Evolutionary conservation across 2,113 vertebrate genomes (phyloP).

Genomic region (Amia ocellicauda): DNA sequence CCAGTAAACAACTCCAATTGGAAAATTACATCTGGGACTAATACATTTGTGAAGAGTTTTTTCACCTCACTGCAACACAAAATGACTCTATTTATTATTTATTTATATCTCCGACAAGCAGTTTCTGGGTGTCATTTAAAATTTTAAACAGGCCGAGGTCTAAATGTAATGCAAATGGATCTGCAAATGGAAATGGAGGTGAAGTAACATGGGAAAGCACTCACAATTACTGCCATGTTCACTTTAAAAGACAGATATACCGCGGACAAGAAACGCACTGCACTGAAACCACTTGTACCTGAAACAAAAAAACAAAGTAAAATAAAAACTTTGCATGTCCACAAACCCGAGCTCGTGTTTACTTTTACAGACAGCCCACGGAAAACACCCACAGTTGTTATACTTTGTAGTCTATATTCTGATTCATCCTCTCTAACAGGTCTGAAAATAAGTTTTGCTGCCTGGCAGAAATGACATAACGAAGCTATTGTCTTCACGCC

Average conservation of each 20-base stretch:
- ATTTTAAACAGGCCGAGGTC: not conserved
- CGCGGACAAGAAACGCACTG: not conserved
- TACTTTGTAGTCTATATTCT: no score
- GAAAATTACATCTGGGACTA: no score
- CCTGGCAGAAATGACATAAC: not conserved
- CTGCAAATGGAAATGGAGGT: not conserved
- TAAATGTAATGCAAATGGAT: not conserved
- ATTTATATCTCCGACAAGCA: not conserved
- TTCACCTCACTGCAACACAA: no score
- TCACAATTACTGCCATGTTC: not conserved
- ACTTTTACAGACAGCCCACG: not conserved
- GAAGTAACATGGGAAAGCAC: not conserved
- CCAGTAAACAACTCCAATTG: no score
- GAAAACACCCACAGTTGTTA: no score
- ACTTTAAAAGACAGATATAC: not conserved
- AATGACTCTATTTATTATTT: no score
- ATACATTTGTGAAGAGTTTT: no score
- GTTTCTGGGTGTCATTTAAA: not conserved
- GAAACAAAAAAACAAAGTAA: not conserved
- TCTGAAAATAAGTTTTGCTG: no score
- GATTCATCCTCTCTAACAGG: no score
- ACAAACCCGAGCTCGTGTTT: not conserved
- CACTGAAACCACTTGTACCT: no score
- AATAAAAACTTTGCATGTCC: not conserved
- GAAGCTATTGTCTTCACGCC: no score